A percentile compares a stretch with the other conserved stretches of the same genome.
phyloP scores from a whole-genome alignment of 2,888 invertebrate genomes.

The Monochamus alternatus region DNA sequence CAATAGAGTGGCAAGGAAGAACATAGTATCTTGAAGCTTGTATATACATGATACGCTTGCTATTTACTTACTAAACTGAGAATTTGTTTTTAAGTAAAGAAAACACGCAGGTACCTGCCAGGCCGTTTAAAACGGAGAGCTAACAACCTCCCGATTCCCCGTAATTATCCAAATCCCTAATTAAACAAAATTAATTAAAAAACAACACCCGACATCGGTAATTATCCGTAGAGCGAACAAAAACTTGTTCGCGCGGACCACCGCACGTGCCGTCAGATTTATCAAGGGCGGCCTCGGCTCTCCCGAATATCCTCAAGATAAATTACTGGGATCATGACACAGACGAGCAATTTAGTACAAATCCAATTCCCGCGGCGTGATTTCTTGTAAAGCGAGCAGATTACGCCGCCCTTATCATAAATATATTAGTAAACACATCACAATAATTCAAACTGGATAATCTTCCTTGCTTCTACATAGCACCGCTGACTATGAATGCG shows the following conservation, averaged over 20 bases:
- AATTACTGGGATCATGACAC: slow-evolving; percentile 34
- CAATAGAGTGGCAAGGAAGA: too few relatives aligned
- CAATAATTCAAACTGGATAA: not conserved
- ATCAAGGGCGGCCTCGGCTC: slow-evolving; percentile 17
- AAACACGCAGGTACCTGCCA: too few relatives aligned
- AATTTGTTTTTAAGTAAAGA: too few relatives aligned
- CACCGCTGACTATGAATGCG: not conserved
- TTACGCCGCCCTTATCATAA: slow-evolving; percentile 18
- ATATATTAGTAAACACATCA: slow-evolving; percentile 8
- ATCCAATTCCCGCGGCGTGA: slow-evolving; percentile 31
- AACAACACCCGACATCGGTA: not conserved
- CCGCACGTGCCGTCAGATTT: slow-evolving; percentile 11
- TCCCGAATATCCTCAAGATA: slow-evolving; percentile 32
- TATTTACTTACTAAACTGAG: too few relatives aligned
- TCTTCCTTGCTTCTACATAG: not conserved
- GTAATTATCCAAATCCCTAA: not conserved
- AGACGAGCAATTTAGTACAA: slow-evolving; percentile 36
- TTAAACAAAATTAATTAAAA: not conserved
- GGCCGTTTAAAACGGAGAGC: not conserved
- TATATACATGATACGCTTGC: too few relatives aligned
- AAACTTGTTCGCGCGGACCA: not conserved
- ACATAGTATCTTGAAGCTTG: too few relatives aligned
- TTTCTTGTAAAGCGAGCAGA: slow-evolving; percentile 30
- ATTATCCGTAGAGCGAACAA: not conserved
- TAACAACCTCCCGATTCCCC: not conserved